Percentiles rank a stretch among this genome's conserved stretches.
Conservation (phyloP, 2,888 invertebrate species). For the Campoplex capitator region DNA sequence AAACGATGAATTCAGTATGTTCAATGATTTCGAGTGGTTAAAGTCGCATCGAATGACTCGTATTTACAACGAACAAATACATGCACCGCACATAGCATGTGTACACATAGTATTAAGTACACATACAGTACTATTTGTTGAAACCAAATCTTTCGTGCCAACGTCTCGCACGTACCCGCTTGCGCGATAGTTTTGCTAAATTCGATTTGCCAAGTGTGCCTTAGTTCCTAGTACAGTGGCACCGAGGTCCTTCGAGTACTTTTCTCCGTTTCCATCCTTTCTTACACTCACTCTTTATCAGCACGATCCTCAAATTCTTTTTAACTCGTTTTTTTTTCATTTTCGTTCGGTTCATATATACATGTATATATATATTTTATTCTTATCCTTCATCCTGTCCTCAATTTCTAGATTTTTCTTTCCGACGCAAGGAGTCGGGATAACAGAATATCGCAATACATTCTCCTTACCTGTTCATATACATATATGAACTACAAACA, state of each 20-base stretch:
- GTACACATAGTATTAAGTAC: not conserved
- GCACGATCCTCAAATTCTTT: conserved; percentile 60
- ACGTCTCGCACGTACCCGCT: conserved; percentile 70
- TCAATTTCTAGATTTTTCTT: conserved; percentile 2
- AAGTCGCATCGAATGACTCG: not conserved
- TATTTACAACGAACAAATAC: not conserved
- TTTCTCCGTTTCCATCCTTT: not conserved
- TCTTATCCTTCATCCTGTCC: conserved; percentile 2
- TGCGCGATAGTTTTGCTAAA: conserved; percentile 77
- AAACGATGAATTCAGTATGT: not conserved
- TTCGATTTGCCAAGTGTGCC: conserved; percentile 76
- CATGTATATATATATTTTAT: not conserved
- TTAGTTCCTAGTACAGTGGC: conserved; percentile 28
- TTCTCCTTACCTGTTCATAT: conserved; percentile 15
- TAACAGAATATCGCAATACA: conserved; percentile 20
- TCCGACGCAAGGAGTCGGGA: conserved; percentile 29
- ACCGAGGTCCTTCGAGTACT: conserved; percentile 46
- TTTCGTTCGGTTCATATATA: conserved; percentile 2
- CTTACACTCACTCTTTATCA: conserved; percentile 29
- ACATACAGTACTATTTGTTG: conserved; percentile 63
- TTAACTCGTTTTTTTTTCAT: conserved; percentile 70
- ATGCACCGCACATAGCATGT: not conserved
- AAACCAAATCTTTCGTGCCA: conserved; percentile 76
- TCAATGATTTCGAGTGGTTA: not conserved
- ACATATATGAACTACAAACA: not conserved